Percentiles rank a stretch among this genome's conserved stretches.
Conservation (phyloP, 1,140 invertebrate genomes). For the Trichomalopsis sarcophagae region DNA sequence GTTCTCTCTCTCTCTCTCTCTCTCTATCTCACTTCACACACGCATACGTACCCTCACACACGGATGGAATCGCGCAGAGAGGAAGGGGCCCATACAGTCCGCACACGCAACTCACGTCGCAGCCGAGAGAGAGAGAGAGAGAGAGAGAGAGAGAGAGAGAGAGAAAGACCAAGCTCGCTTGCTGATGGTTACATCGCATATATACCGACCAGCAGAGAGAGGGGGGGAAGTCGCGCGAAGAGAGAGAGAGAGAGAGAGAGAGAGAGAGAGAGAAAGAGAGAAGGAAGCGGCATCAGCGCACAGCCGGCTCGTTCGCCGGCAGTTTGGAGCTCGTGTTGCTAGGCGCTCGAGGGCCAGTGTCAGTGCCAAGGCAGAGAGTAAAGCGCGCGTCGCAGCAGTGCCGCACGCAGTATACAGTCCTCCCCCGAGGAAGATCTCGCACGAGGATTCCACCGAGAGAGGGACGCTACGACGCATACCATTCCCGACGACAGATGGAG, state of each 20-base stretch:
- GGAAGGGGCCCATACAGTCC: background rate
- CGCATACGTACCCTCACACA: background rate
- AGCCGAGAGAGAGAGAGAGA: conserved; percentile 12
- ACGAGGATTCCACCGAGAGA: background rate
- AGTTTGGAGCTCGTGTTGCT: conserved; percentile 61
- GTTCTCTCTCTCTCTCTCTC: background rate
- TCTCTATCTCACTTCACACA: background rate
- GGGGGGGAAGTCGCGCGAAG: background rate
- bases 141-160: conserved; percentile 26
- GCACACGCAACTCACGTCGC: conserved; percentile 2
- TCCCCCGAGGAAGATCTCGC: conserved; percentile 8
- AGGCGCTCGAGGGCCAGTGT: conserved; percentile 66
- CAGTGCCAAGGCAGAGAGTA: conserved; percentile 64
- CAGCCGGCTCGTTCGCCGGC: conserved; percentile 35
- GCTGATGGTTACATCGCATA: background rate
- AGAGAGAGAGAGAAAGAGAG: conserved; percentile 31
- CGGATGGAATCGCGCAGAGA: background rate
- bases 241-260: background rate
- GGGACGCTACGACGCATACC: no score
- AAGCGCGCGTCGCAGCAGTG: conserved; percentile 27
- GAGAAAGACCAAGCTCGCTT: background rate
- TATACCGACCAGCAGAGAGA: background rate
- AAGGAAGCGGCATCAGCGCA: background rate
- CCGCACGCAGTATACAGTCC: conserved; percentile 11
- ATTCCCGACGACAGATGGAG: conserved; percentile 3